Evolutionary conservation across 2,113 vertebrate genomes (phyloP).

Genomic region (Anolis carolinensis): DNA sequence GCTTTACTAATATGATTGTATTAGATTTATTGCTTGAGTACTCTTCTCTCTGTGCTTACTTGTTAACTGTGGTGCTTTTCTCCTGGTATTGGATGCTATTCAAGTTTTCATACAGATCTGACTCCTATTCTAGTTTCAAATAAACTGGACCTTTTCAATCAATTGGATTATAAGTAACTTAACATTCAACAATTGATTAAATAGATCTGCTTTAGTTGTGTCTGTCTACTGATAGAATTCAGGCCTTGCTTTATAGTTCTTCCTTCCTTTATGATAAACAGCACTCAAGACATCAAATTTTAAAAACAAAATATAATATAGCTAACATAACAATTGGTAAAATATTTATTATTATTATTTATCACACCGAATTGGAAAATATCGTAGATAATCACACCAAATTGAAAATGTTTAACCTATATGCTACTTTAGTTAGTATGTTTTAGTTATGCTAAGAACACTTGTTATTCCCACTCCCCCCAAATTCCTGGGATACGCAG

Average conservation of each 20-base stretch:
- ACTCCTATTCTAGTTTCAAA: too few species aligned
- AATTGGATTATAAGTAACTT: too few species aligned
- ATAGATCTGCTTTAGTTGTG: too few species aligned
- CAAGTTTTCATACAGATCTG: not conserved
- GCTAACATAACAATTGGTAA: not conserved
- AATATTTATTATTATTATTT: too few species aligned
- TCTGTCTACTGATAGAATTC: not conserved
- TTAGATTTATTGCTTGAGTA: not conserved
- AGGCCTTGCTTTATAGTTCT: too few species aligned
- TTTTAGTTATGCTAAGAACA: not conserved
- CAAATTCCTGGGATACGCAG: not conserved
- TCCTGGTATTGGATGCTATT: not conserved
- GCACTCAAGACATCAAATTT: not conserved
- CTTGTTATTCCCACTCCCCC: not conserved
- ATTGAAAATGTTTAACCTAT: not conserved
- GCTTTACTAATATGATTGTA: not conserved
- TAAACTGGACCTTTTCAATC: too few species aligned
- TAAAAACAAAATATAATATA: too few species aligned
- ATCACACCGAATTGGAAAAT: too few species aligned
- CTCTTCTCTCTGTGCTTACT: not conserved
- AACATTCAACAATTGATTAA: too few species aligned
- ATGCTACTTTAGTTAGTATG: not conserved
- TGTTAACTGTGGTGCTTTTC: not conserved
- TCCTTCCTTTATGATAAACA: not conserved
- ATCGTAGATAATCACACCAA: too few species aligned